Base-by-base conservation (phyloP, 1,140 invertebrate species). In the Bombus balteatus region DNA sequence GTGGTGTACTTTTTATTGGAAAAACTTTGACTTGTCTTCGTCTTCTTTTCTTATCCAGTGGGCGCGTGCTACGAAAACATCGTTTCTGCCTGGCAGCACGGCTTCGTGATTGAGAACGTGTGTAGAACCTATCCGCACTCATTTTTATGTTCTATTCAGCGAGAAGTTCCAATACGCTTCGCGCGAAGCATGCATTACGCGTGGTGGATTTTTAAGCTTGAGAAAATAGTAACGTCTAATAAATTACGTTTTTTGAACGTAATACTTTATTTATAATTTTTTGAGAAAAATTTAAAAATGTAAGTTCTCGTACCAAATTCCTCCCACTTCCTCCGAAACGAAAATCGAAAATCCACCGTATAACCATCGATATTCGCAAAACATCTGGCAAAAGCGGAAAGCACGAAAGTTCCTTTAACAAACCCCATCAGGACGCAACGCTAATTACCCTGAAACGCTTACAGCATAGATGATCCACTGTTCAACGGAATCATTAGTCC, bases 51-150 rank as follows among this genome's bases (percentile, higher is more conserved):
- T 57, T 22, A 37, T 47, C 32, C 59, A 6, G 71, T 12, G 39
- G 43, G 39, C 43, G 34, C 43, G 47, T 39, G 43, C 22, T 34
- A 41, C 47, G 47, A 83, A 83, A 77, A 77, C 66, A 57, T 75
- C 12, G 43, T 18, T 57, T 12, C 47, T 57, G 8, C 6, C 8
- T 10, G n/a, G n/a, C 3, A 47, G 32, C 47, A 32, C 18, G 1
- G 10, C 13, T n/a, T 62, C 73, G 41, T 76, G 59, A 83, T 76
- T 83, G 72, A 32, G 43, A 68, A 83, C 73, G 73, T 76, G 73
- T 75, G 6, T 22, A 37, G 28, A 2, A 73, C 5, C 28, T 22
- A 65, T 47, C 57, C 34, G 43, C 25, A 28, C 28, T 47, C 62
- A 37, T 32, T 81, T 62, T 15, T 13, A 39, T 22, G 32, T 28